Evolutionary conservation across 53 echinoderm and acorn worm genomes (phyloP), one percentile per base, ranked within the genome.

Genomic region (Paracentrotus lividus): DNA sequence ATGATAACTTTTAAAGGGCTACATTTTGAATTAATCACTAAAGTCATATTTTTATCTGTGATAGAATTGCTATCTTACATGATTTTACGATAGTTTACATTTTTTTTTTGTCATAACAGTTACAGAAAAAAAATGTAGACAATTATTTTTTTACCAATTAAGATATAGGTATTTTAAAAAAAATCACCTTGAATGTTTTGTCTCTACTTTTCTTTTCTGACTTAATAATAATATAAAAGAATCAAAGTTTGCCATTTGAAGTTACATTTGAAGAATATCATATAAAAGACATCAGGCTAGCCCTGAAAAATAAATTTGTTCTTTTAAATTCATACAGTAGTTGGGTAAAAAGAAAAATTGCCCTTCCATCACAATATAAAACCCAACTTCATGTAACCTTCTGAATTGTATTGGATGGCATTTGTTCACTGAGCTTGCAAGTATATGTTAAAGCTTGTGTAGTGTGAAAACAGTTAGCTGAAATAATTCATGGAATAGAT

Each of bases 401-500:
- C 9, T 9, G 31, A 2, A 6, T 20, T 72, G 72, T 36, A 40
- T 21, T 40, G 0, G 38, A 40, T 72, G 36, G 18, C 40, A 72
- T 72, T 18, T 4, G 20, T 36, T n/a, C 21, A 72, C 15, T 72
- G 72, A 72, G 72, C 36, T 72, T 20, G 72, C 38, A 5, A 72
- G 1, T 36, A n/a, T 26, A 72, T 72, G 18, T 72, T 72, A 15
- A 72, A 20, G 21, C 72, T 5, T n/a, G 40, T 38, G 5, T 18
- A 40, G 36, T 38, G 40, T 38, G 36, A 38, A 67, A 67, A 72
- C 72, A 72, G 72, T 7, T 72, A 1, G 72, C 21, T 72, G 40
- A 40, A 72, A 72, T 72, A 18, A 72, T 72, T 20, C 72, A 72
- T 49, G 58, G 54, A 58, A 88, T 57, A 56, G 54, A 14, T 56